A percentile compares a stretch with the other conserved stretches of the same genome.
These are phyloP conservation scores for Heliothis virescens DNA, from an alignment of 1,140 invertebrate species.

Conservation along the genomic window DNA sequence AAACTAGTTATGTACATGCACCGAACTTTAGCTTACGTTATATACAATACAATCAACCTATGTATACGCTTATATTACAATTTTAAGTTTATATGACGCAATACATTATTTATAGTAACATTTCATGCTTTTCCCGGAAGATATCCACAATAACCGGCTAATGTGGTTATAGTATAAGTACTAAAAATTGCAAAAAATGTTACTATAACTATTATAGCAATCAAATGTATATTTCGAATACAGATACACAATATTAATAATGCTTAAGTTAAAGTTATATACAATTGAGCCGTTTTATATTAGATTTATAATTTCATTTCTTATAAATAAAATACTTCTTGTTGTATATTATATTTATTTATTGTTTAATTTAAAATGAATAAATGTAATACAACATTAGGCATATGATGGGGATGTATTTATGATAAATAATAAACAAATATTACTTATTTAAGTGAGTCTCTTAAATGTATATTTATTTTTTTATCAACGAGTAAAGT, in stretches of 20 bases:
- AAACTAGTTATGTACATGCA: conserved; percentile 40
- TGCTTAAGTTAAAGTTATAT: conserved; percentile 28
- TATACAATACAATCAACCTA: conserved; percentile 32
- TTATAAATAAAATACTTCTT: conserved; percentile 29
- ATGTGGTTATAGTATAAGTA: not conserved
- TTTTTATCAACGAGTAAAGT: not conserved
- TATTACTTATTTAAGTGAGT: not conserved
- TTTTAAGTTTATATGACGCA: not conserved
- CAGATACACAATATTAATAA: conserved; percentile 25
- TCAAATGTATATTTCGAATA: conserved; percentile 11
- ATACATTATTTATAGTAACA: not conserved
- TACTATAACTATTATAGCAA: not conserved
- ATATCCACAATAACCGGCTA: not conserved
- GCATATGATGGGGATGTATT: not conserved
- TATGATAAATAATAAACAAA: conserved; percentile 20
- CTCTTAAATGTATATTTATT: not conserved
- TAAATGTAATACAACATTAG: not conserved
- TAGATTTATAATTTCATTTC: conserved; percentile 28
- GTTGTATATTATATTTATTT: conserved; percentile 5
- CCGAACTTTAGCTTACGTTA: conserved; percentile 21
- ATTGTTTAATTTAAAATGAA: conserved; percentile 5
- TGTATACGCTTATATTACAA: conserved; percentile 19
- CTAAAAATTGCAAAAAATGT: not conserved
- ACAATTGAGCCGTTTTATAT: conserved; percentile 44
- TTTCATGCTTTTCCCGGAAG: not conserved